These are phyloP conservation scores for Butorides virescens DNA, from an alignment of 2,113 vertebrate genomes.

Conservation along the genomic window DNA sequence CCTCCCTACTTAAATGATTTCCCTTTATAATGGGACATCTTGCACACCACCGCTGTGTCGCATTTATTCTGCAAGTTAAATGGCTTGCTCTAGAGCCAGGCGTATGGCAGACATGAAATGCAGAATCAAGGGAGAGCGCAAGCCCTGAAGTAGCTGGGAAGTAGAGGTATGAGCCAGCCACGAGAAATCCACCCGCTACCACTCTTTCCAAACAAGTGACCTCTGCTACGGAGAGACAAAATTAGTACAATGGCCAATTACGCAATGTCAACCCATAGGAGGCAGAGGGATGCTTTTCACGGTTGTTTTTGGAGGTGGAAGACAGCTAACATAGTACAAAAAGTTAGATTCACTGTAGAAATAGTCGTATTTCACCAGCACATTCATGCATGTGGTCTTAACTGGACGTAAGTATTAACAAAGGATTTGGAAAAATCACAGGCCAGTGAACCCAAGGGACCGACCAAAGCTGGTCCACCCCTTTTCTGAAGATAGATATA, in stretches of 20 bases:
- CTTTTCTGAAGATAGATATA: neutral
- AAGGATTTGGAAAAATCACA: neutral
- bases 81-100: neutral
- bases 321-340: neutral
- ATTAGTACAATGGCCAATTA: neutral
- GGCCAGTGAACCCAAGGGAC: neutral
- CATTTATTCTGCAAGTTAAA: neutral
- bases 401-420: neutral
- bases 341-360: neutral
- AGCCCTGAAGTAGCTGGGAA: neutral
- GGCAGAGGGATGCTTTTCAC: neutral
- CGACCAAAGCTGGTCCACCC: neutral
- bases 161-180: neutral
- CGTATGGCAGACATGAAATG: accelerated
- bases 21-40: neutral
- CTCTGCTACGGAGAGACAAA: neutral
- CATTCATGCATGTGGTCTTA: neutral
- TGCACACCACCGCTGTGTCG: neutral
- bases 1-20: neutral
- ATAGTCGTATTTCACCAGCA: neutral
- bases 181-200: neutral
- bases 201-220: neutral
- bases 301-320: neutral
- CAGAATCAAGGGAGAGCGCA: neutral
- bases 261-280: neutral